Evolutionary conservation across 2,888 invertebrate genomes (phyloP).

Genomic region (Selenia dentaria): DNA sequence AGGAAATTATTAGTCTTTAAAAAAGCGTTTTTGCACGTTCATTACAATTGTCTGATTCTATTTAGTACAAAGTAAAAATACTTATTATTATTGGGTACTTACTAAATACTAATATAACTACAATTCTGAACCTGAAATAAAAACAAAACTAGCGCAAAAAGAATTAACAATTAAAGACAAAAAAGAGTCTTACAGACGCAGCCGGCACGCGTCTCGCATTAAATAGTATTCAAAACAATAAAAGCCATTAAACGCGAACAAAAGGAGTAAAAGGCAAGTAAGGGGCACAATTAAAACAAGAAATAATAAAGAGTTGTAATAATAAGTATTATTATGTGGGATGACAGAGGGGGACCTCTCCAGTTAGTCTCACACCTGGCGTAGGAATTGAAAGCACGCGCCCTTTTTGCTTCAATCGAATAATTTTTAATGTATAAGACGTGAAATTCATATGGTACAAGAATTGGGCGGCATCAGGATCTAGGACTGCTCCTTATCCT

Average conservation of each 20-base stretch:
- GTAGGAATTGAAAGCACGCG: constrained; percentile 48
- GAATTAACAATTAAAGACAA: constrained; percentile 23
- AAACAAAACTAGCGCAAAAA: constrained; percentile 5
- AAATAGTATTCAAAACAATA: constrained; percentile 74
- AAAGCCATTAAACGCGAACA: constrained; percentile 81
- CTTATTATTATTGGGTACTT: no score
- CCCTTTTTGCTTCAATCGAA: constrained; percentile 32
- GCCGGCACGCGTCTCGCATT: constrained; percentile 73
- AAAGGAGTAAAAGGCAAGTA: constrained; percentile 82
- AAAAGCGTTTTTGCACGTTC: no score
- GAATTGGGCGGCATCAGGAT: no score
- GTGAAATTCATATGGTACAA: no score
- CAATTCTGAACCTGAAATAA: no score
- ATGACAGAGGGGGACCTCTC: constrained; percentile 55
- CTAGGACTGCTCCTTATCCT: no score
- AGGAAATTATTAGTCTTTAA: no score
- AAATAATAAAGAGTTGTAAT: constrained; percentile 83
- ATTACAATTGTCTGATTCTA: no score
- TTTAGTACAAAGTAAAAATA: no score
- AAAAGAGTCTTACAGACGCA: constrained; percentile 53
- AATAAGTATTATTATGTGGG: constrained; percentile 80
- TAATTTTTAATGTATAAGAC: constrained; percentile 2
- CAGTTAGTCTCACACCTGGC: constrained; percentile 63
- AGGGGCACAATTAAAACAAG: constrained; percentile 82
- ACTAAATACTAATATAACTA: no score